A percentile compares a stretch with the other conserved stretches of the same genome.
Conservation (phyloP, 2,888 invertebrate species). For the Nemapogon koenigi region DNA sequence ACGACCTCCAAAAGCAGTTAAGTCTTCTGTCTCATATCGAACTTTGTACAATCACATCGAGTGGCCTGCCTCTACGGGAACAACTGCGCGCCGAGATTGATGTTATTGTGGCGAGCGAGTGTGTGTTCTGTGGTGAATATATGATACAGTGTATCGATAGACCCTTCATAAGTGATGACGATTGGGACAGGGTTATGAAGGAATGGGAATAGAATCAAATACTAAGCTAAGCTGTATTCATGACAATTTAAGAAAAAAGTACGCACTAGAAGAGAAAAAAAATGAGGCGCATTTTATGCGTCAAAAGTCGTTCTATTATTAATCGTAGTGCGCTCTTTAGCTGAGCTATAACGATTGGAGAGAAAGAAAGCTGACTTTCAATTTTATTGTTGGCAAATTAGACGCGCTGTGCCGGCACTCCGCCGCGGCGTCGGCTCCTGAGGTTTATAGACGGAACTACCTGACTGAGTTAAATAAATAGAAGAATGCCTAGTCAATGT, state of each 20-base stretch:
- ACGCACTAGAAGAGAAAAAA: too few relatives aligned
- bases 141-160: slow-evolving; percentile 92
- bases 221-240: not conserved
- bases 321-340: too few relatives aligned
- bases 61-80: slow-evolving; percentile 64
- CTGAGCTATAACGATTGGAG: too few relatives aligned
- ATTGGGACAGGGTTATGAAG: slow-evolving; percentile 81
- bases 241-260: not conserved
- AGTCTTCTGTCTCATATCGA: slow-evolving; percentile 55
- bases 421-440: too few relatives aligned
- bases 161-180: slow-evolving; percentile 84
- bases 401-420: too few relatives aligned
- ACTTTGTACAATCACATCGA: slow-evolving; percentile 41
- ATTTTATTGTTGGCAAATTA: too few relatives aligned
- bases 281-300: too few relatives aligned
- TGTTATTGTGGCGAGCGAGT: slow-evolving; percentile 89
- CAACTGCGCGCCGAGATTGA: slow-evolving; percentile 83
- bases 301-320: too few relatives aligned
- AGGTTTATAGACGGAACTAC: too few relatives aligned
- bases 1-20: slow-evolving; percentile 69
- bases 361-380: too few relatives aligned
- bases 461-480: too few relatives aligned
- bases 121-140: slow-evolving; percentile 90
- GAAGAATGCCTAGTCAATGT: too few relatives aligned
- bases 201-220: slow-evolving; percentile 77